phyloP scores from a whole-genome alignment of 37 sponge, comb jelly and placozoan genomes.

The Crambe crambe region DNA sequence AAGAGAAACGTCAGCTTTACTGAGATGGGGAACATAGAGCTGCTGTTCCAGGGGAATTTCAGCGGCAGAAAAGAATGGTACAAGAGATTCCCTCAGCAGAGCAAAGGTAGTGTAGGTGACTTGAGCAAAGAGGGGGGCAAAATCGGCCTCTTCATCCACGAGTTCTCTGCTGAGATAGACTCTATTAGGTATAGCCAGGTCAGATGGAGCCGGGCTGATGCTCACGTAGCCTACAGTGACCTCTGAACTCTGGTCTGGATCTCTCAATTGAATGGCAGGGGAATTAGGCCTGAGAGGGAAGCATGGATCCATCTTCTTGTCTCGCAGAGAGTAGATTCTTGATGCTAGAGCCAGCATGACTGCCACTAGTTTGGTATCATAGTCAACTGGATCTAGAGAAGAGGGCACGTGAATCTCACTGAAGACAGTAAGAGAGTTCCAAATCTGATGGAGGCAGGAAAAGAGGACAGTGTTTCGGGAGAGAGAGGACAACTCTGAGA shows the following conservation, averaged over 20 bases:
- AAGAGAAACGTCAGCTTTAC: conserved; percentile 11
- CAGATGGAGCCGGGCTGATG: conserved; percentile 59
- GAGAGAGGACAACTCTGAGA: not conserved
- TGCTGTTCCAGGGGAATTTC: conserved; percentile 22
- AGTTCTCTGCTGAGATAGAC: not conserved
- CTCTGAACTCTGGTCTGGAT: not conserved
- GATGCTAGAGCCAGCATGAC: conserved; percentile 19
- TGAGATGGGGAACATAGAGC: conserved; percentile 1
- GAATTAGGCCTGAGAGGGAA: not conserved
- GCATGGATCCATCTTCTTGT: not conserved
- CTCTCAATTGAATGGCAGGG: not conserved
- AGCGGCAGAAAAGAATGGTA: conserved; percentile 25
- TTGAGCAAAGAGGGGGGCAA: not conserved
- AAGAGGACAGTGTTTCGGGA: conserved; percentile 19
- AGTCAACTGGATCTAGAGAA: not conserved
- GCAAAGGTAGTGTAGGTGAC: not conserved
- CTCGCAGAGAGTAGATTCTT: not conserved
- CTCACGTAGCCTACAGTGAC: conserved; percentile 33
- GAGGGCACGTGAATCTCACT: conserved; percentile 5
- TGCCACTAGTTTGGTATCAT: conserved; percentile 8
- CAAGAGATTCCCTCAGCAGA: conserved; percentile 24
- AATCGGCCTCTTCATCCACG: not conserved
- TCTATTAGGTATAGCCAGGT: conserved; percentile 33
- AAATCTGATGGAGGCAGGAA: conserved; percentile 27
- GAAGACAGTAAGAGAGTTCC: conserved; percentile 29